phyloP scores from a whole-genome alignment of 2,888 invertebrate genomes.

The Hyppa rectilinea region DNA sequence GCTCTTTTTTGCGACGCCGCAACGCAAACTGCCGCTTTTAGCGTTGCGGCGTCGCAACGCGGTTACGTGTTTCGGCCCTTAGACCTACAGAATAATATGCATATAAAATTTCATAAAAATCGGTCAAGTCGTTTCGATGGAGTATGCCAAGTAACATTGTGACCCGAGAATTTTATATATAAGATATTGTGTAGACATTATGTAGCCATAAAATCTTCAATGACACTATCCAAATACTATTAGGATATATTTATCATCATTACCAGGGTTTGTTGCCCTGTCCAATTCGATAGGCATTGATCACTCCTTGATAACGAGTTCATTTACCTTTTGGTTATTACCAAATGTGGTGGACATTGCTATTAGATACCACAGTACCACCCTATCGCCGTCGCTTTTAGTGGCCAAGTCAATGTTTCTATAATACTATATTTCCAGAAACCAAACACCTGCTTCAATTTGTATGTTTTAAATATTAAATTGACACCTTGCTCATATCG shows the following conservation, averaged over 20 bases:
- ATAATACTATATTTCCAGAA: neutral
- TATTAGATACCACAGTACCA: neutral
- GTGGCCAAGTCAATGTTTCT: slow-evolving; percentile 18
- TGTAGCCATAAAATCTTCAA: neutral
- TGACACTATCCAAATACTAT: neutral
- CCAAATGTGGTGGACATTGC: slow-evolving; percentile 11
- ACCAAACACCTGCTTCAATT: neutral
- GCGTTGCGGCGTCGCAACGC: no score
- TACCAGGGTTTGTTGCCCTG: slow-evolving; percentile 7
- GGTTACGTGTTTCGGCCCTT: no score
- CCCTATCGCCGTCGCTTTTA: neutral
- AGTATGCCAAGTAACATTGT: no score
- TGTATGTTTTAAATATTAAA: slow-evolving; percentile 23
- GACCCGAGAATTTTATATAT: no score
- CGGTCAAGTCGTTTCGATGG: no score
- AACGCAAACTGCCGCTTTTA: no score
- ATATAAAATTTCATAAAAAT: no score
- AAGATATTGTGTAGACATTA: no score
- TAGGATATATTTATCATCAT: neutral
- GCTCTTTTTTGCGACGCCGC: no score
- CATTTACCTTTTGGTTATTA: slow-evolving; percentile 32
- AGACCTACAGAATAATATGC: no score
- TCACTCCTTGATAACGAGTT: slow-evolving; percentile 34
- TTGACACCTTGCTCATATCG: slow-evolving; percentile 5
- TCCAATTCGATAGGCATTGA: slow-evolving; percentile 10